Evolutionary conservation across 2,888 invertebrate genomes (phyloP).

Genomic region (Conchocele bisecta): DNA sequence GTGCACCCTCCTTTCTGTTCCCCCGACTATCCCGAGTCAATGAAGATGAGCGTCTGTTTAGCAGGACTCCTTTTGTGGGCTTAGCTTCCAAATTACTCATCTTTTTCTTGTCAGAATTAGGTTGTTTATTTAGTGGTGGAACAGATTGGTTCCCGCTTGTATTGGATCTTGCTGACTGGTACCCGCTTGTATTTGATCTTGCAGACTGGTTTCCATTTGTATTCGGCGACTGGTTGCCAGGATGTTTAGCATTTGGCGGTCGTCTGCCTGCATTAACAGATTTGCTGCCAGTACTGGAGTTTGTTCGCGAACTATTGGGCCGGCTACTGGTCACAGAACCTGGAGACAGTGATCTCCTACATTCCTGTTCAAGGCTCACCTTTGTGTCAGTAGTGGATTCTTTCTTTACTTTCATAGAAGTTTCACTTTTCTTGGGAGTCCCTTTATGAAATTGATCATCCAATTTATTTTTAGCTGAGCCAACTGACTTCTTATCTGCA

Average conservation of each 20-base stretch:
- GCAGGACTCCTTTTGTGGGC: conserved; percentile 46
- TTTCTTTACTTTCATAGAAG: neutral
- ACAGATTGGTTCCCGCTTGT: no score
- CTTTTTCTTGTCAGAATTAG: conserved; percentile 30
- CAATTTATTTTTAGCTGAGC: neutral
- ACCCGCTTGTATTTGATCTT: neutral
- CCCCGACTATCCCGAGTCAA: conserved; percentile 33
- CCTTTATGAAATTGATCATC: neutral
- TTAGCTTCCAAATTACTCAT: conserved; percentile 36
- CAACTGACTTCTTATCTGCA: neutral
- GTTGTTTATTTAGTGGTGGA: conserved; percentile 25
- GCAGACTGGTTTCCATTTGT: conserved; percentile 7
- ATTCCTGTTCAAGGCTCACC: no score
- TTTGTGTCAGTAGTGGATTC: no score
- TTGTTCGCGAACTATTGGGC: no score
- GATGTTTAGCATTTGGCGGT: conserved; percentile 52
- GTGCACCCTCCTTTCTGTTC: conserved; percentile 10
- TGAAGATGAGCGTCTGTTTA: conserved; percentile 42
- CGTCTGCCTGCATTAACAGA: conserved; percentile 42
- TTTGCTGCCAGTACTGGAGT: conserved; percentile 52
- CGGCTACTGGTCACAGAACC: no score
- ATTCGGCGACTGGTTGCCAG: conserved; percentile 8
- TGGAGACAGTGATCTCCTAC: conserved; percentile 4
- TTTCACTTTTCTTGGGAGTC: neutral
- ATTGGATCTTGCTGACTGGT: no score